Conservation (phyloP, 2,797 vertebrate species). For the Acropternis orthonyx region DNA sequence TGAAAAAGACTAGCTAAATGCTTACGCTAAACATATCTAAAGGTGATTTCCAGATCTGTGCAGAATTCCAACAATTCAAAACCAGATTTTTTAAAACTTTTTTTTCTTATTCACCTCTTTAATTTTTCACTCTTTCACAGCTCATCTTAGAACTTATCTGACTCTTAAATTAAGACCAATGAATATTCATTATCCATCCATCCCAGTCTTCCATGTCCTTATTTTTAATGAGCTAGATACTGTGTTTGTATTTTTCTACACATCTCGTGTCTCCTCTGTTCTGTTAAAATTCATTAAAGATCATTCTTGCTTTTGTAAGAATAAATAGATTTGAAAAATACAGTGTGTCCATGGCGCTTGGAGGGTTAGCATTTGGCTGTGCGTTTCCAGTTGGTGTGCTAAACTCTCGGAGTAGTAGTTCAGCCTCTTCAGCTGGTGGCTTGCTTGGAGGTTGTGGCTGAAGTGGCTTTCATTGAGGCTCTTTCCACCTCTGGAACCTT, state of each 20-base stretch:
- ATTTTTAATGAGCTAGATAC: background rate
- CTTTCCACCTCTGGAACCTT: background rate
- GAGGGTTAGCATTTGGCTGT: background rate
- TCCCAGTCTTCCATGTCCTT: background rate
- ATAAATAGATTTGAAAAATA: background rate
- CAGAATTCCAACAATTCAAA: background rate
- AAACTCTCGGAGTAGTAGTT: background rate
- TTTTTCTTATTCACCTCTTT: background rate
- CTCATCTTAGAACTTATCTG: background rate
- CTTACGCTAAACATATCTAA: background rate
- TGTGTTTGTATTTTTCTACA: background rate
- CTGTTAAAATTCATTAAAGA: background rate
- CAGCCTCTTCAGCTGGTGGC: background rate
- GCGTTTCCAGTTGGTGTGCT: background rate
- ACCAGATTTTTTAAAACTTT: background rate
- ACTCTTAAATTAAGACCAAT: background rate
- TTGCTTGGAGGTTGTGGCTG: background rate
- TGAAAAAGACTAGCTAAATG: background rate
- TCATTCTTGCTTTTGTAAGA: background rate
- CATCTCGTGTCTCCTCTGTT: background rate
- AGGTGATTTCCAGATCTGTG: background rate
- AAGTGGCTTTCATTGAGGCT: background rate
- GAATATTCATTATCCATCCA: background rate
- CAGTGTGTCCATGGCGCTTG: background rate
- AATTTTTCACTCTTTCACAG: background rate